Evolutionary conservation across 2,113 vertebrate species (phyloP), one percentile per base, ranked within the genome.

Genomic region (Arvicanthis niloticus): DNA sequence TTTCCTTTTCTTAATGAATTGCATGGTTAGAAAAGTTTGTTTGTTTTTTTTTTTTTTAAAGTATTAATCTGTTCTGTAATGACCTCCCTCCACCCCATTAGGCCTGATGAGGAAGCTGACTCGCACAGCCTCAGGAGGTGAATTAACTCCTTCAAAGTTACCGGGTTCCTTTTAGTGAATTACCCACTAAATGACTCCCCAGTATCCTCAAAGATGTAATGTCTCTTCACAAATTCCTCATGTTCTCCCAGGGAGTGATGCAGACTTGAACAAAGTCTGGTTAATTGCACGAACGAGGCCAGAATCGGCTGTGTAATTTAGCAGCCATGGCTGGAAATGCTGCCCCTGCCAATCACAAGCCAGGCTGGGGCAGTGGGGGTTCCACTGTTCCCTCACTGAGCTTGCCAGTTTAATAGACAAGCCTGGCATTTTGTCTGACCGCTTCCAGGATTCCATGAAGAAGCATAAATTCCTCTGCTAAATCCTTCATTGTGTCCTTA

Each of bases 111-210:
- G 77, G 85, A 93, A 51, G 42, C 80, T 37, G 40, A 5, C 89
- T 96, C 84, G 65, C 0, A 34, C 42, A 37, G 67, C 87, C 91
- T 62, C 82, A 40, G 31, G 73, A 75, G 73, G 62, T 58, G 37
- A 92, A 56, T 91, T 82, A 78, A 70, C 87, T 96, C 82, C 93
- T 96, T 67, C 77, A 80, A 40, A 94, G 85, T 91, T 70, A 85
- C 84, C 10, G 62, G 75, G 68, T 89, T 94, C 89, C 58, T 72
- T 80, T 90, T 0, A 0, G 56, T 76, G 80, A 96, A 95, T 96
- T 82, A 40, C 75, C 12, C 42, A 16, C 42, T 96, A 70, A 89
- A 65, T 65, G 51, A n/a, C 90, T 80, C 82, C 90, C 53, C 40
- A 45, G 62, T 42, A 88, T 65, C 75, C 92, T 84, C 60, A 56